These are phyloP conservation scores for Drosophila yooni DNA, from an alignment of 2,888 invertebrate genomes.

Conservation along the genomic window DNA sequence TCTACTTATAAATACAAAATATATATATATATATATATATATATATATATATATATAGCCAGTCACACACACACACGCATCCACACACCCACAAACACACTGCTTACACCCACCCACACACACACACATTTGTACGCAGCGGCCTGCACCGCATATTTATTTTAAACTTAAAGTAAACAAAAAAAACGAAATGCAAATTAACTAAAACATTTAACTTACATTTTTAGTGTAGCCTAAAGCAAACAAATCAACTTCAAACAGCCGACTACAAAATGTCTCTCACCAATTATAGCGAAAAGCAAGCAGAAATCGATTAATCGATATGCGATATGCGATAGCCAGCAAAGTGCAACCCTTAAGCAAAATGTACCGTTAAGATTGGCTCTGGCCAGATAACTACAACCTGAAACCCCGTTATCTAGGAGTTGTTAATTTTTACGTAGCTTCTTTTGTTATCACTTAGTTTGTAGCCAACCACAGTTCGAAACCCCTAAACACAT, in stretches of 20 bases:
- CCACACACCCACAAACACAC: conserved; percentile 36
- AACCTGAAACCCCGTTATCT: conserved; percentile 22
- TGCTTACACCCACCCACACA: conserved; percentile 17
- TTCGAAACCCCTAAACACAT: conserved; percentile 7
- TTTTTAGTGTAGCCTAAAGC: conserved; percentile 54
- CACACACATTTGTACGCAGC: conserved; percentile 56
- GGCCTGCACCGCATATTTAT: conserved; percentile 69
- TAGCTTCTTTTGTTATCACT: conserved; percentile 55
- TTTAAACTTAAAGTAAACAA: conserved; percentile 61
- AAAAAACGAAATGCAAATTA: conserved; percentile 42
- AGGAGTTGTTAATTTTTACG: conserved; percentile 49
- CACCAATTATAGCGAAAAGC: conserved; percentile 6
- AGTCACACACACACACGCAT: conserved; percentile 25
- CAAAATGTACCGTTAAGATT: conserved; percentile 10
- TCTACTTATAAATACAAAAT: conserved; percentile 47
- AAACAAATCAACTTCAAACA: conserved; percentile 15
- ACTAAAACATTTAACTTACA: conserved; percentile 48
- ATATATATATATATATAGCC: conserved; percentile 25
- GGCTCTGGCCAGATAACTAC: conserved; percentile 5
- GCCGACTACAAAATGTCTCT: conserved; percentile 22
- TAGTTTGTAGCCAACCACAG: conserved; percentile 37
- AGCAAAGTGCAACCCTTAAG: conserved; percentile 25
- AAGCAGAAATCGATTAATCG: conserved; percentile 22
- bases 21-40: conserved; percentile 23
- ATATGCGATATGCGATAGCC: conserved; percentile 15